These are phyloP conservation scores for Alcis repandata DNA, from an alignment of 2,888 invertebrate genomes.

Conservation along the genomic window DNA sequence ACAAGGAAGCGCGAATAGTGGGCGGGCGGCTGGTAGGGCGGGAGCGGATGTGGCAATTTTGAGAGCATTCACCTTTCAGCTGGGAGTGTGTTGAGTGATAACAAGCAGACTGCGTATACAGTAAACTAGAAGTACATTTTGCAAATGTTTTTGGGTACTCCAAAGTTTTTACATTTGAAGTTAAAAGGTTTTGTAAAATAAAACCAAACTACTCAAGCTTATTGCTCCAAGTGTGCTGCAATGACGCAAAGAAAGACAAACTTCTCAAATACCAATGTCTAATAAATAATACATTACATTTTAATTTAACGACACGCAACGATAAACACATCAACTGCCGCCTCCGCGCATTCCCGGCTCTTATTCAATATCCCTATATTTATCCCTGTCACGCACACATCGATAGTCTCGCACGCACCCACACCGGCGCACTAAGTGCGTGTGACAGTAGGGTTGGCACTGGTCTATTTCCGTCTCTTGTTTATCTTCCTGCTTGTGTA, in stretches of 20 bases:
- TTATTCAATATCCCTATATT: slow-evolving; percentile 59
- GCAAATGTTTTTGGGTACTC: too few species aligned
- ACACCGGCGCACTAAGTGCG: slow-evolving; percentile 22
- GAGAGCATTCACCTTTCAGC: slow-evolving; percentile 31
- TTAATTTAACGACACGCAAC: slow-evolving; percentile 5
- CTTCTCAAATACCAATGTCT: slow-evolving; percentile 12
- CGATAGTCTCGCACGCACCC: slow-evolving; percentile 27
- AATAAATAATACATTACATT: slow-evolving; percentile 44
- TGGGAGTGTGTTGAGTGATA: slow-evolving; percentile 17
- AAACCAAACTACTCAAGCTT: not conserved
- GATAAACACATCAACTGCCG: slow-evolving; percentile 47
- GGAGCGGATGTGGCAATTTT: slow-evolving; percentile 57
- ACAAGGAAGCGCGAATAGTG: slow-evolving; percentile 31
- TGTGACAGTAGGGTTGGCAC: slow-evolving; percentile 66
- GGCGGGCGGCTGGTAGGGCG: slow-evolving; percentile 53
- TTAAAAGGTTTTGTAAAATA: not conserved
- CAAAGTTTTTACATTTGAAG: too few species aligned
- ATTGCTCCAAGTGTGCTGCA: not conserved
- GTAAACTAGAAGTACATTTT: not conserved
- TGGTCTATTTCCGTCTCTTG: slow-evolving; percentile 61
- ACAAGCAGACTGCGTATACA: not conserved
- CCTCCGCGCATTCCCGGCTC: slow-evolving; percentile 55
- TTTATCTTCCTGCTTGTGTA: slow-evolving; percentile 75
- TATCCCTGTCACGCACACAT: slow-evolving; percentile 50
- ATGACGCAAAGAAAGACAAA: not conserved